These are phyloP conservation scores for Sceloporus tristichus DNA, from an alignment of 2,113 vertebrate species.

Conservation along the genomic window DNA sequence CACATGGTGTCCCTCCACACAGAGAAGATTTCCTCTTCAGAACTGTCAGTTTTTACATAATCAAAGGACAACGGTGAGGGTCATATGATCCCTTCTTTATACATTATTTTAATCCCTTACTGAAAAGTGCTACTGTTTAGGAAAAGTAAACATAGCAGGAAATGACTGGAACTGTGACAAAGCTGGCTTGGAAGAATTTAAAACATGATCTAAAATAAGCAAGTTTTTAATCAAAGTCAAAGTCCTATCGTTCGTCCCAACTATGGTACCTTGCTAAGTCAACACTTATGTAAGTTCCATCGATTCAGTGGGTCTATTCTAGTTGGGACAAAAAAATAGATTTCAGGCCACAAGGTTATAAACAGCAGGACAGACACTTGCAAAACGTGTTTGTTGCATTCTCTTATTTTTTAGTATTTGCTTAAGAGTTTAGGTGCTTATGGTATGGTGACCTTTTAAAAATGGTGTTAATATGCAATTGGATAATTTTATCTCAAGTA, in stretches of 20 bases:
- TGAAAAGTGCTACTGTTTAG: neutral
- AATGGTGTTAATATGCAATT: neutral
- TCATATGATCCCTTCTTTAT: too few relatives aligned
- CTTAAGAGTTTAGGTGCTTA: neutral
- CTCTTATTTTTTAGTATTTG: neutral
- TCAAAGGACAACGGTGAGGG: too few relatives aligned
- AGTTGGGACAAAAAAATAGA: too few relatives aligned
- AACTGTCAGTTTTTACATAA: too few relatives aligned
- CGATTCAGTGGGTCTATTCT: too few relatives aligned
- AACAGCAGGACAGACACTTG: too few relatives aligned
- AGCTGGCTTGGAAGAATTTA: neutral
- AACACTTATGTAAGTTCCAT: neutral
- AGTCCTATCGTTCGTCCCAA: too few relatives aligned
- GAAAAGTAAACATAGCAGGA: neutral
- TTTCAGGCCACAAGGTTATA: too few relatives aligned
- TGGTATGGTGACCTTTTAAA: neutral
- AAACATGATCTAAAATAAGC: neutral
- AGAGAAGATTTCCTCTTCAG: too few relatives aligned
- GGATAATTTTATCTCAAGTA: neutral
- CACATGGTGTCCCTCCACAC: too few relatives aligned
- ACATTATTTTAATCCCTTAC: too few relatives aligned
- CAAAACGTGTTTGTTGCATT: neutral
- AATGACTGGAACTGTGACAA: neutral
- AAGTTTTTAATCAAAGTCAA: neutral
- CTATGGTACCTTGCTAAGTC: too few relatives aligned